Evolutionary conservation across 2,888 invertebrate genomes (phyloP).

Genomic region (Sabatieria punctata): DNA sequence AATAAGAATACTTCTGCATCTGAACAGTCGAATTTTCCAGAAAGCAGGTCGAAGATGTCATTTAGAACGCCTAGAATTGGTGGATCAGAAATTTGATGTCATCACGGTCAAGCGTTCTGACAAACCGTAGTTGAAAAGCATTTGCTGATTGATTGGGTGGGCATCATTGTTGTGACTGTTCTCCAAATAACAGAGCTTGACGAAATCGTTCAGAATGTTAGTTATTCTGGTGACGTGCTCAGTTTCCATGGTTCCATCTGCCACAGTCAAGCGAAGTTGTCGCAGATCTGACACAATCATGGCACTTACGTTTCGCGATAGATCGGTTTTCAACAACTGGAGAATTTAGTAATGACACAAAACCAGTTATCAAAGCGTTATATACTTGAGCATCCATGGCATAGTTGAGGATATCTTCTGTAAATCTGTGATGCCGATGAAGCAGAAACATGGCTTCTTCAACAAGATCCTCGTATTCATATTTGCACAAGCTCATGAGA

Average conservation of each 20-base stretch:
- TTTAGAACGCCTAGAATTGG: neutral
- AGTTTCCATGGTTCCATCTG: conserved; percentile 26
- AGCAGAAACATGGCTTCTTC: conserved; percentile 28
- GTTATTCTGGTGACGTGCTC: no score
- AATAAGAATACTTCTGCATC: neutral
- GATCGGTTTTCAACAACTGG: conserved; percentile 31
- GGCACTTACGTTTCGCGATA: conserved; percentile 27
- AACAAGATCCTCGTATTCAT: conserved; percentile 29
- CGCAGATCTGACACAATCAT: conserved; percentile 17
- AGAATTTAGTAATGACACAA: conserved; percentile 6
- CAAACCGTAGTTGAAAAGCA: conserved; percentile 33
- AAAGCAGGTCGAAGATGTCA: conserved; percentile 29
- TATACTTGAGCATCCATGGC: no score
- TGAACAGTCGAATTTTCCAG: conserved; percentile 15
- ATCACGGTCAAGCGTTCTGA: neutral
- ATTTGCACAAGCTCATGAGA: conserved; percentile 18
- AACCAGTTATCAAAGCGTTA: no score
- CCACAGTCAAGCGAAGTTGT: conserved; percentile 24
- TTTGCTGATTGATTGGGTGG: conserved; percentile 35
- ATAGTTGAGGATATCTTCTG: no score
- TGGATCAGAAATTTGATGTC: no score
- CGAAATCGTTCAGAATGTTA: no score
- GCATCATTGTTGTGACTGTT: conserved; percentile 28
- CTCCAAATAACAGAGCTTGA: conserved; percentile 31
- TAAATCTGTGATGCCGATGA: no score